phyloP scores from a whole-genome alignment of 2,888 invertebrate species.

The Metacarcinus magister region DNA sequence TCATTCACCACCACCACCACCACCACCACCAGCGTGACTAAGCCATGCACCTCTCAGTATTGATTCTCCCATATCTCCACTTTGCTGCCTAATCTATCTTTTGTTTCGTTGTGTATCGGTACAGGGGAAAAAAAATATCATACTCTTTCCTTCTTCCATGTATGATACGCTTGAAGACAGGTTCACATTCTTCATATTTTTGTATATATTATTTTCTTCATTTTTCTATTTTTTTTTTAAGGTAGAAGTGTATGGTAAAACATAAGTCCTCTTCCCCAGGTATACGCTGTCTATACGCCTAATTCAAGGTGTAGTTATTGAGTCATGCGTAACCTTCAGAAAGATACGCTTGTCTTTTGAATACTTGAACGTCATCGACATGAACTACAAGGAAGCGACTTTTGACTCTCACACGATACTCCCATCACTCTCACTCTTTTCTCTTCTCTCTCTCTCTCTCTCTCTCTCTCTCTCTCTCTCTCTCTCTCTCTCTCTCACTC shows the following conservation, averaged over 20 bases:
- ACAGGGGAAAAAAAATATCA: neutral
- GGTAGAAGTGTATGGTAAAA: no score
- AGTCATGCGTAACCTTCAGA: neutral
- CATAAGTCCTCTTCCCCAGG: no score
- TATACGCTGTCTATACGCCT: neutral
- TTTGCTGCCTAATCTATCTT: neutral
- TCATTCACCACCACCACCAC: neutral
- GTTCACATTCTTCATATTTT: neutral
- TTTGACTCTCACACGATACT: neutral
- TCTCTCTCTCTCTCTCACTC: neutral
- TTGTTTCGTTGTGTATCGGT: no score
- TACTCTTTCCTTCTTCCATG: neutral
- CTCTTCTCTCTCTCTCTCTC: slow-evolving; percentile 58
- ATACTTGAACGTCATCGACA: neutral
- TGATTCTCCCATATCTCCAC: neutral
- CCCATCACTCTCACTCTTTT: neutral
- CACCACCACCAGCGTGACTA: neutral
- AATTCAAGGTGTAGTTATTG: neutral
- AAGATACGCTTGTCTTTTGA: neutral
- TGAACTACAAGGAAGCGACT: neutral
- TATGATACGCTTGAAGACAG: no score
- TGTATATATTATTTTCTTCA: no score
- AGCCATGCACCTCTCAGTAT: neutral
- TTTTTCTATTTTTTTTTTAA: no score
- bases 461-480: neutral